Percentiles rank a stretch among this genome's conserved stretches.
These are phyloP conservation scores for Zaprionus lachaisei DNA, from an alignment of 1,140 invertebrate species.

Conservation along the genomic window DNA sequence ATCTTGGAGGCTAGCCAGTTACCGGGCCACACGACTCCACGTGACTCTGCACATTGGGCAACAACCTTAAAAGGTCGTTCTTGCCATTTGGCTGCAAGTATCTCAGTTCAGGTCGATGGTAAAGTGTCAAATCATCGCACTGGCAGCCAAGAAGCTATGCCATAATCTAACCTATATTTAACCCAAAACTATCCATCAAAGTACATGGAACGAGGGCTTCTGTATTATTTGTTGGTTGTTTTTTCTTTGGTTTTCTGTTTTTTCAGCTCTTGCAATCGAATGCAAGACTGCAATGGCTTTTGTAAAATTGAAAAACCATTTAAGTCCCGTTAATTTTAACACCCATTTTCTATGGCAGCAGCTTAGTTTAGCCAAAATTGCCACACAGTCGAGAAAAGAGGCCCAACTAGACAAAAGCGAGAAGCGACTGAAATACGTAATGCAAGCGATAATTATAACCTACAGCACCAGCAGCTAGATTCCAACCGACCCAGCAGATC, in stretches of 20 bases:
- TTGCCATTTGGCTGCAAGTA: constrained; percentile 43
- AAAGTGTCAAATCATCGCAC: constrained; percentile 79
- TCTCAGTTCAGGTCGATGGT: constrained; percentile 20
- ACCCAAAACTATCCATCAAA: constrained; percentile 80
- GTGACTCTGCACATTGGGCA: constrained; percentile 53
- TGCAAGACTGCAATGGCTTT: constrained; percentile 36
- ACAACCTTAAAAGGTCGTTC: constrained; percentile 80
- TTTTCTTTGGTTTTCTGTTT: constrained; percentile 25
- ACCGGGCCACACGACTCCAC: constrained; percentile 3
- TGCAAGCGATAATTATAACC: constrained; percentile 83
- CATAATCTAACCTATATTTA: constrained; percentile 78
- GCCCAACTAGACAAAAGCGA: constrained; percentile 73
- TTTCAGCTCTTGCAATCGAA: constrained; percentile 54
- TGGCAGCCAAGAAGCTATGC: constrained; percentile 59
- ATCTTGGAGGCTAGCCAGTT: constrained; percentile 25
- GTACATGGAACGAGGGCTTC: constrained; percentile 53
- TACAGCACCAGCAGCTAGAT: constrained; percentile 53
- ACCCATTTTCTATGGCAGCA: constrained; percentile 75
- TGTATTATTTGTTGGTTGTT: constrained; percentile 38
- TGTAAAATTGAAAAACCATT: constrained; percentile 80
- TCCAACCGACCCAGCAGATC: constrained; percentile 26
- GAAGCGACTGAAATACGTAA: constrained; percentile 76
- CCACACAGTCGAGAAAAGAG: constrained; percentile 41
- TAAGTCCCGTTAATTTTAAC: constrained; percentile 81
- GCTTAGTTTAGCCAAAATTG: constrained; percentile 65